phyloP scores from a whole-genome alignment of 1,140 invertebrate genomes.

The Telenomus remus region DNA sequence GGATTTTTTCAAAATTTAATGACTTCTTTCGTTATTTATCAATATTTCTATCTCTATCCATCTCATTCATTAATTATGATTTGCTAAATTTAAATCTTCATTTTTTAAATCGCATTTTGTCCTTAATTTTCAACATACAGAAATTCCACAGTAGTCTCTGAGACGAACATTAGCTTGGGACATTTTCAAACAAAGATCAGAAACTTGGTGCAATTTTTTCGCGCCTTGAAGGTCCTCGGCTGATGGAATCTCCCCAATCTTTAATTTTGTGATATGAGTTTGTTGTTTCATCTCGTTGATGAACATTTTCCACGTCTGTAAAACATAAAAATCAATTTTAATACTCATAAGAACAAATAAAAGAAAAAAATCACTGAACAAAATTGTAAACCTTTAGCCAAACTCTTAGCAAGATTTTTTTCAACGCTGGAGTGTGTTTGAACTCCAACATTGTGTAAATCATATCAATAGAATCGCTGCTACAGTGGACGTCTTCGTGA shows the following conservation, averaged over 20 bases:
- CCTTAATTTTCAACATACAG: neutral
- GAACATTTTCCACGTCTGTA: slow-evolving; percentile 38
- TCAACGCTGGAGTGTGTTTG: slow-evolving; percentile 79
- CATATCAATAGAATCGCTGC: slow-evolving; percentile 83
- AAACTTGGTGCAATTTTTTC: slow-evolving; percentile 2
- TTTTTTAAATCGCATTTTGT: neutral
- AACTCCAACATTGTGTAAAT: slow-evolving; percentile 83
- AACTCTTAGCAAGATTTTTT: slow-evolving; percentile 79
- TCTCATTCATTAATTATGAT: neutral
- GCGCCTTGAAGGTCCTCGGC: slow-evolving; percentile 3
- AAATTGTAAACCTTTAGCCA: slow-evolving; percentile 67
- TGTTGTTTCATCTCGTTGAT: slow-evolving; percentile 14
- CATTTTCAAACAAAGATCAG: slow-evolving; percentile 8
- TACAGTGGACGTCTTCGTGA: slow-evolving; percentile 78
- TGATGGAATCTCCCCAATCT: slow-evolving; percentile 21
- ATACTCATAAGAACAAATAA: neutral
- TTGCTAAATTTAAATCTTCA: neutral
- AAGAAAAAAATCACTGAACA: neutral
- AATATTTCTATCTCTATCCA: too few species aligned
- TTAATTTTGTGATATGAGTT: slow-evolving; percentile 9
- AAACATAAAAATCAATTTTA: neutral
- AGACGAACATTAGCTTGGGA: slow-evolving; percentile 4
- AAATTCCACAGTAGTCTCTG: slow-evolving; percentile 17
- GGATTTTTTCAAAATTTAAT: too few species aligned
- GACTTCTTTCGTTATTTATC: too few species aligned